Percentiles rank a stretch among this genome's conserved stretches.
Conservation (phyloP, 2,888 invertebrate genomes). For the Euzetes globulus region DNA sequence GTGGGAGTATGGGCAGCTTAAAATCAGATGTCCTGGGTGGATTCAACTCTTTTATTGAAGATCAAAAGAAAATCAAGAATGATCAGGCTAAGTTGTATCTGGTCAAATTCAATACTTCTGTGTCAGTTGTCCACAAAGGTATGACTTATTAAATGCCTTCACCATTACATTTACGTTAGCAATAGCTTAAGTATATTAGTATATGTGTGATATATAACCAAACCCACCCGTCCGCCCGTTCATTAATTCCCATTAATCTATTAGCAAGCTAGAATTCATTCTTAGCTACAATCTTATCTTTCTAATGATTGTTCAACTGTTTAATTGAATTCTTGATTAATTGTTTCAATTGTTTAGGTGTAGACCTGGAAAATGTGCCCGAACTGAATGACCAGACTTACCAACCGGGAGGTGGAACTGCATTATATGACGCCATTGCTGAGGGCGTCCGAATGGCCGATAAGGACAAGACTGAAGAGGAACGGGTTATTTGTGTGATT, state of each 20-base stretch:
- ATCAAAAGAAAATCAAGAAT: not conserved
- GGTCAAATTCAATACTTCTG: not conserved
- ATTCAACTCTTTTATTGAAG: not conserved
- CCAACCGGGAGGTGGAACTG: not conserved
- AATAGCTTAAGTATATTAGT: too few species aligned
- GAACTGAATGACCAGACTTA: not conserved
- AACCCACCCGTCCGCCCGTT: too few species aligned
- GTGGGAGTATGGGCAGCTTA: not conserved
- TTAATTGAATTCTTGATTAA: too few species aligned
- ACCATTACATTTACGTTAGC: too few species aligned
- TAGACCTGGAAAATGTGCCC: not conserved
- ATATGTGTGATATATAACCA: too few species aligned
- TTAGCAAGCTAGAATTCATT: too few species aligned
- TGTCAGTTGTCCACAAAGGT: not conserved
- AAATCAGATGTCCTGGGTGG: not conserved
- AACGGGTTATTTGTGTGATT: not conserved
- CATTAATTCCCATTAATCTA: too few species aligned
- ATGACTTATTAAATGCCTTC: too few species aligned
- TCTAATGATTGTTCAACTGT: too few species aligned
- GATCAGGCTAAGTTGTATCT: not conserved
- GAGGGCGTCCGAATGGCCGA: not conserved
- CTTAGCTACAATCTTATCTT: too few species aligned
- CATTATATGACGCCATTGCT: not conserved
- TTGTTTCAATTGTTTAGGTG: conserved; percentile 19
- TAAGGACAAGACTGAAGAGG: not conserved